Base-by-base conservation (phyloP, 2,113 vertebrate species). In the Apus apus region DNA sequence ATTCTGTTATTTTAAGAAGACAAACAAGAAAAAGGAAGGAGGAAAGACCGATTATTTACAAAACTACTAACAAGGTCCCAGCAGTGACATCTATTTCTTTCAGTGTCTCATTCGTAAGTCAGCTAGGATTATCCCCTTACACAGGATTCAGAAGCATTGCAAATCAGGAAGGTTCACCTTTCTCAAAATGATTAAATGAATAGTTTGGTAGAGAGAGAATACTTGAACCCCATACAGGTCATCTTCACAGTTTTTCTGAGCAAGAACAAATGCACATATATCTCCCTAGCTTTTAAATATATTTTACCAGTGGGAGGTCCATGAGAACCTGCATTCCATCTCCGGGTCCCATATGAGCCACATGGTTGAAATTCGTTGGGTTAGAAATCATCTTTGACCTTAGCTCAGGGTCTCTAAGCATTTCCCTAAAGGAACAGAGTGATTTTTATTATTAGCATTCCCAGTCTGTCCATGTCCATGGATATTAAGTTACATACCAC, bases 281-380 rank as follows among this genome's bases (percentile, higher is more conserved):
- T 45, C 43, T 45, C 87, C 73, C 85, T 75, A 80, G 45, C 61
- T 72, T 78, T 84, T 50, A 87, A 91, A 92, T 54, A 11, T 87
- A 60, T 87, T 97, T 98, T 98, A 99, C 99, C 99, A 99, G 98
- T 61, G 99, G 99, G 77, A 99, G 98, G 97, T 99, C 99, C 99
- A 99, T 99, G 87, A 99, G 99, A 88, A 99, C 99, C 97, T 99
- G 99, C 99, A 99, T 99, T 72, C 99, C 99, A 21, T 99, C 99
- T 78, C 99, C 99, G 6, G 99, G 99, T 96, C 99, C 99, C 99
- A 99, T 99, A 96, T 99, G 99, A 62, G 99, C 99, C 94, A 99
- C 99, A 2, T 99, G 99, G 97, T 99, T 99, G 96, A 99, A 99
- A 98, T 99, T 99, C 2, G 98, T 99, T 5, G 99, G 99, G 89